Conservation (phyloP, 1,140 invertebrate species). For the Nautilus pompilius region DNA sequence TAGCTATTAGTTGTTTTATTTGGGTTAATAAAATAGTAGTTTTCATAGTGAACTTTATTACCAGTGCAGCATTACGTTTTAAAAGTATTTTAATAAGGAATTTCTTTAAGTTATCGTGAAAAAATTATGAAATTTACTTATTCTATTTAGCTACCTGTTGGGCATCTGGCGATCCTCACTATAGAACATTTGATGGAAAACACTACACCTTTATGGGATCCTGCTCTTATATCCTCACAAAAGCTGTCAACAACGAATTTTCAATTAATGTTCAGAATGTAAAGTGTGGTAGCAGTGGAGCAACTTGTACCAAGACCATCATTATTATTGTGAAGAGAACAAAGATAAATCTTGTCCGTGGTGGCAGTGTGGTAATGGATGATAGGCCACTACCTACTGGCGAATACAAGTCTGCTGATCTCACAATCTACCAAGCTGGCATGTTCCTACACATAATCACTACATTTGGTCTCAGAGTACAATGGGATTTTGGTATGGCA, state of each 20-base stretch:
- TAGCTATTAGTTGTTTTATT: too few species aligned
- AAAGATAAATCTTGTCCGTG: slow-evolving; percentile 13
- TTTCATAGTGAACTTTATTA: too few species aligned
- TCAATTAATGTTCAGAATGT: slow-evolving; percentile 63
- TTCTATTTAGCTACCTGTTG: slow-evolving; percentile 55
- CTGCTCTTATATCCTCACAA: slow-evolving; percentile 79
- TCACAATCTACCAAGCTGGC: slow-evolving; percentile 1
- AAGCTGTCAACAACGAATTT: slow-evolving; percentile 40
- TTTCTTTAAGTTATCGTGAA: too few species aligned
- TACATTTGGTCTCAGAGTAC: slow-evolving; percentile 10
- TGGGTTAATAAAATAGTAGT: too few species aligned
- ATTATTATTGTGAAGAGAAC: slow-evolving; percentile 60
- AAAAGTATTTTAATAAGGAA: too few species aligned
- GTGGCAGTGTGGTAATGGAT: not conserved
- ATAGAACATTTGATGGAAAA: slow-evolving; percentile 76
- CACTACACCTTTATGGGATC: slow-evolving; percentile 80
- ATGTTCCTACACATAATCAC: slow-evolving; percentile 1
- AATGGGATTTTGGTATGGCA: slow-evolving; percentile 24
- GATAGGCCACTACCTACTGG: not conserved
- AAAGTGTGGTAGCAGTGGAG: slow-evolving; percentile 77
- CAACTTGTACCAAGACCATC: slow-evolving; percentile 79
- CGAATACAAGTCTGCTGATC: not conserved
- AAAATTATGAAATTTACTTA: too few species aligned
- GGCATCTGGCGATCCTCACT: slow-evolving; percentile 67
- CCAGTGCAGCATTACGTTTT: too few species aligned